Base-by-base conservation (phyloP, 2,888 invertebrate species). In the Thymelicus sylvestris region DNA sequence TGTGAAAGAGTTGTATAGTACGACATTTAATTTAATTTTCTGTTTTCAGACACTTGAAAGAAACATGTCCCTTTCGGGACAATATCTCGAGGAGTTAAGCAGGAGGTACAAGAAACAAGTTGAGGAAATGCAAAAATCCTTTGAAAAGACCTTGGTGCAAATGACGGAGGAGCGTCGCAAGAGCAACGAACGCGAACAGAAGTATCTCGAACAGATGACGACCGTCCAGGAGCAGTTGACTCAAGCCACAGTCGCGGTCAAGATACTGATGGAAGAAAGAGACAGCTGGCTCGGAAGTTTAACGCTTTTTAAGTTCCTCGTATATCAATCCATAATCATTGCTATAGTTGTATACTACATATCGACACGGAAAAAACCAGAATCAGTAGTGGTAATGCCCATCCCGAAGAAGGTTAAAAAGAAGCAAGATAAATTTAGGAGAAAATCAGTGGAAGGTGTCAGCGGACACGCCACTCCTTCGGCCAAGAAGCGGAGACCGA, bases 31-130 rank as follows among this genome's bases (percentile, higher is more conserved):
- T 52, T 19, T n/a, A 0, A 71, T 65, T 67, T 59, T 76, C 71
- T 69, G 72, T 94, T 94, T 73, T 48, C 93, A 97, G 96, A 96
- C 97, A 66, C 94, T 99, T 78, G 99, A 99, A 91, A 95, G 98
- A 78, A 99, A 99, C 91, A 98, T 99, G 96, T 98, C 99, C 13
- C 94, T 99, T 55, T 99, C 98, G 77, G 97, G 98, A 73, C 98
- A 99, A 88, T 99, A 99, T 88, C 94, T 99, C 77, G 99, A 99
- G 87, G 99, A 99, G 86, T 93, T 99, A 77, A 99, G 99, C 89
- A 96, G 97, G 70, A 95, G 98, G 15, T 99, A 99, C 91, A 98
- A 98, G 86, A 98, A 97, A 80, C 99, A 99, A 92, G 98, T 98
- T 65, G 99, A 99, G 88, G 99, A 99, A 82, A 96, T 98, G 95